phyloP scores from a whole-genome alignment of 1,140 invertebrate species.

The Zaprionus vittiger region DNA sequence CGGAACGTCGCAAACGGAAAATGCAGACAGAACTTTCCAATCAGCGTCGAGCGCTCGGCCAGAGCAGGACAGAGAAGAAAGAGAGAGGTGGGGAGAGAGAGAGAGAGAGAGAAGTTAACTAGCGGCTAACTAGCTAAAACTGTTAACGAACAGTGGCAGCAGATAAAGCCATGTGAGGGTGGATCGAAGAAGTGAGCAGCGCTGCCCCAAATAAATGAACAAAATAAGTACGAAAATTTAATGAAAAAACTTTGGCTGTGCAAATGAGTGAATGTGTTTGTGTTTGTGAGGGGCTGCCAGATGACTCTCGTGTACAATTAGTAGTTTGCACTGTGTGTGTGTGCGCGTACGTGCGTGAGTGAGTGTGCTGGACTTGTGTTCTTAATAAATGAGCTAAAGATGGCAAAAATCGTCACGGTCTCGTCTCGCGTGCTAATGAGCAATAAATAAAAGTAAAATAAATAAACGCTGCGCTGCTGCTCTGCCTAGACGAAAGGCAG shows the following conservation, averaged over 20 bases:
- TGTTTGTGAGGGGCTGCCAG: slow-evolving; percentile 9
- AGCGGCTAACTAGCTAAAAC: slow-evolving; percentile 63
- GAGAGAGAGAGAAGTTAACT: slow-evolving; percentile 47
- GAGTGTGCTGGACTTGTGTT: slow-evolving; percentile 43
- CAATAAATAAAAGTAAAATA: slow-evolving; percentile 75
- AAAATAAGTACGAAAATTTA: slow-evolving; percentile 78
- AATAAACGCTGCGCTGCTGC: slow-evolving; percentile 25
- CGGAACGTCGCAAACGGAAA: slow-evolving; percentile 42
- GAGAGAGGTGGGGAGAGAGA: slow-evolving; percentile 18
- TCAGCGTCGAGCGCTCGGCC: slow-evolving; percentile 54
- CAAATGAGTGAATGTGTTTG: slow-evolving; percentile 12
- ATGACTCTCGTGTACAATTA: too few species aligned
- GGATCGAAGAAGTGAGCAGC: slow-evolving; percentile 14
- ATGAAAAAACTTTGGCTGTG: slow-evolving; percentile 68
- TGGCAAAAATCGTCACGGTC: slow-evolving; percentile 55
- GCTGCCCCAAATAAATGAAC: slow-evolving; percentile 60
- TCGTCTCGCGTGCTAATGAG: slow-evolving; percentile 80
- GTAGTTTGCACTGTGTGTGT: background rate
- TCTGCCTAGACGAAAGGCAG: slow-evolving; percentile 62
- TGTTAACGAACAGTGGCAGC: slow-evolving; percentile 62
- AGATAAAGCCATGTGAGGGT: slow-evolving; percentile 46
- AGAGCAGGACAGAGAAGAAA: slow-evolving; percentile 15
- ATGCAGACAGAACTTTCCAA: slow-evolving; percentile 73
- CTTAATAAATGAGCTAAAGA: slow-evolving; percentile 77
- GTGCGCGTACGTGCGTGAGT: slow-evolving; percentile 23